Base-by-base conservation (phyloP, 2,888 invertebrate genomes). In the Pocota personata region DNA sequence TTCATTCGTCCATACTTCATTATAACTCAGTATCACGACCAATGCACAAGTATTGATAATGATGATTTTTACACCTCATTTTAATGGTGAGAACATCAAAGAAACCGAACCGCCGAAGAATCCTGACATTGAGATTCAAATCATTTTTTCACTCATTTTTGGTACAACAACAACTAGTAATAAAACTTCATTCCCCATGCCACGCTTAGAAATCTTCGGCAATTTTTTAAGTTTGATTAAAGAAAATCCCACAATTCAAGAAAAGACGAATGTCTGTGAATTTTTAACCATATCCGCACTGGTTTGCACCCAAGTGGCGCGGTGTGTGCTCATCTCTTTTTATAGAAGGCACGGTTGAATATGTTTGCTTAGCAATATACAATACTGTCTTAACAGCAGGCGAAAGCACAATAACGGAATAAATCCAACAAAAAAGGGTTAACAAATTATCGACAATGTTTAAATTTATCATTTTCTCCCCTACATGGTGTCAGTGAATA, bases 371-470 rank as follows among this genome's bases (percentile, higher is more conserved):
- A 32, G 50, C 58, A 37, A 58, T 19, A 30, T 55, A 48, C 72
- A 40, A 67, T 75, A 69, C 62, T 32, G 69, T 48, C 76, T 37
- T 48, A 62, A 35, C 67, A 75, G 72, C 35, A 7, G 58, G 16
- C 40, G 48, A 46, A 48, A 24, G 52, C 43, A 50, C 35, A 73
- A 16, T 62, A 75, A 79, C 57, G 75, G 64, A 84, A 84, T 84
- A 79, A 84, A 79, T 84, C 69, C 52, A 67, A 30, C 35, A 52
- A 71, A 76, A 83, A 84, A 66, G 40, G 73, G 69, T 84, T 84
- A 84, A 84, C 84, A 84, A 84, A 84, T 84, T 84, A 84, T 84
- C 84, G 84, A 79, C 84, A 71, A 75, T 84, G 79, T 75, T 79
- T 62, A 79, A 79, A 75, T 84, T 84, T 84, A 84, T 84, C 84